These are phyloP conservation scores for Synanthedon formicaeformis DNA, from an alignment of 2,888 invertebrate species.

Conservation along the genomic window DNA sequence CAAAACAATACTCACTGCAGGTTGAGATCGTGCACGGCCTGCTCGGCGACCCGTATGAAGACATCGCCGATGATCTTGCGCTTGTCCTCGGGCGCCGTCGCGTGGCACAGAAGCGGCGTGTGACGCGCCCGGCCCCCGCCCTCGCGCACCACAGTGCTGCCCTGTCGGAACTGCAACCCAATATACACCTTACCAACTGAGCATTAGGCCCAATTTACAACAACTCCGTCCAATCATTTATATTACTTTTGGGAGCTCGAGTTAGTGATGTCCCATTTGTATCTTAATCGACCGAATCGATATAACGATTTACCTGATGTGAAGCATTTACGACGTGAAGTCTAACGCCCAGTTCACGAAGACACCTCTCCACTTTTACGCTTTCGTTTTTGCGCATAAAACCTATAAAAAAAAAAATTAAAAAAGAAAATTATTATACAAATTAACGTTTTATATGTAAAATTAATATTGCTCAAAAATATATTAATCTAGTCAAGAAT, in stretches of 20 bases:
- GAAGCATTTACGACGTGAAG: constrained; percentile 81
- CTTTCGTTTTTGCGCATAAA: constrained; percentile 98
- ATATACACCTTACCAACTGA: too few species aligned
- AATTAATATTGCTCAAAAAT: too few species aligned
- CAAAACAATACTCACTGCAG: constrained; percentile 65
- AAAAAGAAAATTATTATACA: too few species aligned
- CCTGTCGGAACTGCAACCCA: constrained; percentile 74
- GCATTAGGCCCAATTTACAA: too few species aligned
- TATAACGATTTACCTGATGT: constrained; percentile 44
- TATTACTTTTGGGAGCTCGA: neutral
- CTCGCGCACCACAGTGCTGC: constrained; percentile 85
- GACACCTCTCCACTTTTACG: constrained; percentile 84
- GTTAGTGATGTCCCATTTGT: too few species aligned
- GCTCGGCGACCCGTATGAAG: constrained; percentile 94
- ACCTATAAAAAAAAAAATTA: constrained; percentile 27
- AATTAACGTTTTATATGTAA: too few species aligned
- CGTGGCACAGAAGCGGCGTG: constrained; percentile 88
- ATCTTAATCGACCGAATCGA: too few species aligned
- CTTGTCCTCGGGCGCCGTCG: constrained; percentile 96
- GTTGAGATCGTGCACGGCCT: constrained; percentile 87
- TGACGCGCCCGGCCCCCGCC: constrained; percentile 58
- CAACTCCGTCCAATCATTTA: neutral
- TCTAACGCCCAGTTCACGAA: constrained; percentile 85
- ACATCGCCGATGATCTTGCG: constrained; percentile 99
- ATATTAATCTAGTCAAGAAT: too few species aligned